Base-by-base conservation (phyloP, 2,797 vertebrate species). In the Craterocephalus amniculus region DNA sequence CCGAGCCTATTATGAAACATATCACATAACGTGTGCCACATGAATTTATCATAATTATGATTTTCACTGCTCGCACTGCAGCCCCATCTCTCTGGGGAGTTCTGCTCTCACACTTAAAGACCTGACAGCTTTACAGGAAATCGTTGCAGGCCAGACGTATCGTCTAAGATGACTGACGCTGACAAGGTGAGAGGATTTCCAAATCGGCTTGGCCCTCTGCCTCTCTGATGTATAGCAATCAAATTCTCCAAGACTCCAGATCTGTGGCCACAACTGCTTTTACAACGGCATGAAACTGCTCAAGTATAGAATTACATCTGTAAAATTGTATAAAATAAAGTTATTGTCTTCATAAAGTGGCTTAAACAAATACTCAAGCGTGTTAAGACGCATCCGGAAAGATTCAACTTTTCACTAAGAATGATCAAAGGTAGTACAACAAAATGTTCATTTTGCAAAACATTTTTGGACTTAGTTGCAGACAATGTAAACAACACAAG, bases 31-130 rank as follows among this genome's bases (percentile, higher is more conserved):
- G 40, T 65, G 72, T 79, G 79, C 63, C 77, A 78, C 63, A 58
- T 82, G 77, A 64, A 86, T 91, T 87, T 40, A 84, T 91, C 87
- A 87, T 88, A 89, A 89, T 92, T 88, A 88, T 69, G 65, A 59
- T 69, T 87, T 82, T 80, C 76, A 68, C 63, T 12, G 72, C 77
- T 72, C 76, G 70, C 81, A 63, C 57, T 34, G 27, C 36, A 49
- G 34, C 70, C n/a, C 56, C 31, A 1, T 76, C 79, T 77, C 83
- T 74, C 76, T 26, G 75, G 36, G 74, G 80, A 69, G 48, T 70
- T 63, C 82, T 45, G 58, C 80, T 75, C 73, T 64, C 63, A 10
- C 80, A 63, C 67, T 40, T 65, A 49, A 75, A 80, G 76, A 83
- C 67, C 57, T 73, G 80, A 87, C 87, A 83, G 87, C 81, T 83